phyloP scores from a whole-genome alignment of 2,113 vertebrate genomes.

The Empidonax alnorum region DNA sequence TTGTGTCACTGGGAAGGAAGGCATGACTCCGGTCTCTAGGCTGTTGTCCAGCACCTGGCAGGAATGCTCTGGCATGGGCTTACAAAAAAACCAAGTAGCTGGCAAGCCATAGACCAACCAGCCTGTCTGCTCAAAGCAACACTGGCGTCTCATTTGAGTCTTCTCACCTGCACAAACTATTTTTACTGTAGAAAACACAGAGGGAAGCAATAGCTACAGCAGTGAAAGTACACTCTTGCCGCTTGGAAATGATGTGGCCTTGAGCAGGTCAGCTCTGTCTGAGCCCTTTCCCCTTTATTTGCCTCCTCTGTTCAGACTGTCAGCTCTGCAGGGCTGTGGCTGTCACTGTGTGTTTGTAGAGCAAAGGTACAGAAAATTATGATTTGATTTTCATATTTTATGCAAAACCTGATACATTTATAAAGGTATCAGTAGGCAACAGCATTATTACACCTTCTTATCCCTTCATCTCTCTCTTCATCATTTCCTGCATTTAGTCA shows the following conservation, averaged over 20 bases:
- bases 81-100: background rate
- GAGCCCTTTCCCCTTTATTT: slow-evolving; percentile 5
- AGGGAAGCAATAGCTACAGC: background rate
- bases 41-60: background rate
- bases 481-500: background rate
- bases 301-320: background rate
- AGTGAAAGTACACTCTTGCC: background rate
- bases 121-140: background rate
- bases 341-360: background rate
- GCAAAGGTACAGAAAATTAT: background rate
- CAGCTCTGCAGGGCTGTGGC: background rate
- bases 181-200: background rate
- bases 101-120: background rate
- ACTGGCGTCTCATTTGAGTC: rapidly evolving
- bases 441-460: background rate
- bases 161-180: background rate
- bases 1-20: background rate
- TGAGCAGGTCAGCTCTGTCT: background rate
- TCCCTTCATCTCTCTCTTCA: background rate
- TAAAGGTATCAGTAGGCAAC: background rate
- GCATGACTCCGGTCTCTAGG: rapidly evolving
- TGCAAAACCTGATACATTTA: background rate
- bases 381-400: background rate
- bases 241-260: background rate
- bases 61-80: background rate